These are phyloP conservation scores for Engraulis encrasicolus DNA, from an alignment of 2,113 vertebrate species.

Conservation along the genomic window DNA sequence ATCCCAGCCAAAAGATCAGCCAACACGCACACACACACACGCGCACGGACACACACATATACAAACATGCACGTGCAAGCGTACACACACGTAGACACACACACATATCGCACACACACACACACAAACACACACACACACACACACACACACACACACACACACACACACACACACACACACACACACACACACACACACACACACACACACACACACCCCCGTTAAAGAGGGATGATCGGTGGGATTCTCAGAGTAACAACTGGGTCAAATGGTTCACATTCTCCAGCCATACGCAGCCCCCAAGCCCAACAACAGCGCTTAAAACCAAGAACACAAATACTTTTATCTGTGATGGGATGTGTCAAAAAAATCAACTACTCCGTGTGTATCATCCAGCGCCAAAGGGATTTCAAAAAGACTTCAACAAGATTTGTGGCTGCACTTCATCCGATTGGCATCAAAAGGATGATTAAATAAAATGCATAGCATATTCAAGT, in stretches of 20 bases:
- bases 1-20: not conserved
- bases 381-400: not conserved
- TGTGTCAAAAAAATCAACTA: not conserved
- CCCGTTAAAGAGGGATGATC: not conserved
- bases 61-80: slow-evolving; percentile 17
- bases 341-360: not conserved
- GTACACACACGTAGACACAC: no score
- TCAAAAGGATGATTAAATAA: not conserved
- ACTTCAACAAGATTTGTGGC: not conserved
- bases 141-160: slow-evolving; percentile 21
- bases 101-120: slow-evolving; percentile 17
- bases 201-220: no score
- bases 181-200: slow-evolving; percentile 27
- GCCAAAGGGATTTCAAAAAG: not conserved
- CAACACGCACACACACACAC: slow-evolving; percentile 9
- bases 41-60: slow-evolving; percentile 7
- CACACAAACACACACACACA: slow-evolving; percentile 9
- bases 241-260: not conserved
- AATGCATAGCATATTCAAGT: no score
- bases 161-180: slow-evolving; percentile 21
- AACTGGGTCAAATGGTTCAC: slow-evolving; percentile 30
- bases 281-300: slow-evolving; percentile 12
- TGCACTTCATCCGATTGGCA: not conserved
- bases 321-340: not conserved
- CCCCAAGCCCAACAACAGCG: not conserved